phyloP scores from a whole-genome alignment of 37 sponge, comb jelly and placozoan genomes.

The Theonella swinhoei region DNA sequence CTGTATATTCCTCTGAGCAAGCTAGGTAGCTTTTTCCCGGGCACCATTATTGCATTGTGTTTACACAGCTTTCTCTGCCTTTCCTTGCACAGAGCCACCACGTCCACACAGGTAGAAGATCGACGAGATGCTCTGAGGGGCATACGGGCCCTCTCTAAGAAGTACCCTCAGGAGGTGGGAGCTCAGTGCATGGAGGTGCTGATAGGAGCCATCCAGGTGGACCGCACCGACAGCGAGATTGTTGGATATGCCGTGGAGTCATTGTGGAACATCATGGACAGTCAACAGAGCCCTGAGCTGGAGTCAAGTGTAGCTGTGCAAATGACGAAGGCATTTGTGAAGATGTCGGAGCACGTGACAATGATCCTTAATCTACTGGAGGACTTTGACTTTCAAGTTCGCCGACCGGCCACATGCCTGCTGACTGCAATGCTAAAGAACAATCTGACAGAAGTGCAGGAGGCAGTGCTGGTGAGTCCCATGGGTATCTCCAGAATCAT shows the following conservation, averaged over 20 bases:
- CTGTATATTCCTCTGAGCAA: too few relatives aligned
- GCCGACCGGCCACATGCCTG: slow-evolving; percentile 73
- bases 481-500: slow-evolving; percentile 88
- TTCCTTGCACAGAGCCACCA: slow-evolving; percentile 71
- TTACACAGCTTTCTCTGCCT: too few relatives aligned
- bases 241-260: slow-evolving; percentile 85
- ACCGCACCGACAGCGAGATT: slow-evolving; percentile 70
- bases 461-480: slow-evolving; percentile 68
- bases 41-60: not conserved
- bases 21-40: too few relatives aligned
- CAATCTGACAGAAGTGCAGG: slow-evolving; percentile 61
- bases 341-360: slow-evolving; percentile 64
- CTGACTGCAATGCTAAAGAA: slow-evolving; percentile 59
- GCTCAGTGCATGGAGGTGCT: slow-evolving; percentile 72
- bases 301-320: slow-evolving; percentile 40
- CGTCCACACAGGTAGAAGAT: slow-evolving; percentile 86
- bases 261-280: slow-evolving; percentile 68
- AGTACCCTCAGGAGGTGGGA: slow-evolving; percentile 88
- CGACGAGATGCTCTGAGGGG: slow-evolving; percentile 89
- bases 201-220: slow-evolving; percentile 51
- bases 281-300: slow-evolving; percentile 3
- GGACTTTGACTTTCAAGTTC: slow-evolving; percentile 87
- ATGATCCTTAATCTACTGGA: slow-evolving; percentile 72
- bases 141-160: slow-evolving; percentile 83
- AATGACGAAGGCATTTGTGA: slow-evolving; percentile 70